Conservation (phyloP, 2,888 invertebrate species). For the Steinernema scapterisci region DNA sequence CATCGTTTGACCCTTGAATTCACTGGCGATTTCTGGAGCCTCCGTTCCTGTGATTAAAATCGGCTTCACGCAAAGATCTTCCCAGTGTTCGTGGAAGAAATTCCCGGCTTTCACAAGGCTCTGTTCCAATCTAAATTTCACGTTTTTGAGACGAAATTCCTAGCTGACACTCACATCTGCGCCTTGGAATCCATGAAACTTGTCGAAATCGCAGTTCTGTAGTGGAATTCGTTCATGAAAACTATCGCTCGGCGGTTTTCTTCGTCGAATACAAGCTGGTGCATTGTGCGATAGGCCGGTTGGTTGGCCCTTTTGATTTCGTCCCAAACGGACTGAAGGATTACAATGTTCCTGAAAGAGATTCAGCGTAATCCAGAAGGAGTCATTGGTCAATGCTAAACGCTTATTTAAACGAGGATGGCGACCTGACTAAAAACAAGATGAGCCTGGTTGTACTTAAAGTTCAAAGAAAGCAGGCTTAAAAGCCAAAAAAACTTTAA, state of each 20-base stretch:
- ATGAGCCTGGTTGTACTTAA: too few relatives aligned
- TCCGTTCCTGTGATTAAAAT: conserved; percentile 50
- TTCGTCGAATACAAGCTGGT: conserved; percentile 76
- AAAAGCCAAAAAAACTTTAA: too few relatives aligned
- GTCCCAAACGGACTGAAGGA: conserved; percentile 52
- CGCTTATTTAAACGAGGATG: too few relatives aligned
- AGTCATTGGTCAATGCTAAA: too few relatives aligned
- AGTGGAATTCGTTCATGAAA: conserved; percentile 95
- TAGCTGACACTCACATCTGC: not conserved
- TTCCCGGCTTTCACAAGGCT: conserved; percentile 42
- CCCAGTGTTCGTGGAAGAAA: conserved; percentile 51
- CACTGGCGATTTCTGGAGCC: conserved; percentile 37
- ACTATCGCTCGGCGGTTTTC: conserved; percentile 77
- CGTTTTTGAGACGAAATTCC: too few relatives aligned
- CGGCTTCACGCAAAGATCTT: conserved; percentile 41
- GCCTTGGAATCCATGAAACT: conserved; percentile 8
- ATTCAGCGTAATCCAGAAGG: not conserved
- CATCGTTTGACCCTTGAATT: conserved; percentile 21
- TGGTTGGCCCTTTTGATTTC: conserved; percentile 76
- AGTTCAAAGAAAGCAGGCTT: too few relatives aligned
- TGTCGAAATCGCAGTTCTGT: conserved; percentile 75
- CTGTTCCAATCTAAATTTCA: conserved; percentile 43
- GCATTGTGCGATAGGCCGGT: conserved; percentile 83
- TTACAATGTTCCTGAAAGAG: conserved; percentile 47
- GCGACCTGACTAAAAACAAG: too few relatives aligned